A percentile compares a stretch with the other conserved stretches of the same genome.
phyloP scores from a whole-genome alignment of 2,113 vertebrate genomes.

The Pycnonotus jocosus region DNA sequence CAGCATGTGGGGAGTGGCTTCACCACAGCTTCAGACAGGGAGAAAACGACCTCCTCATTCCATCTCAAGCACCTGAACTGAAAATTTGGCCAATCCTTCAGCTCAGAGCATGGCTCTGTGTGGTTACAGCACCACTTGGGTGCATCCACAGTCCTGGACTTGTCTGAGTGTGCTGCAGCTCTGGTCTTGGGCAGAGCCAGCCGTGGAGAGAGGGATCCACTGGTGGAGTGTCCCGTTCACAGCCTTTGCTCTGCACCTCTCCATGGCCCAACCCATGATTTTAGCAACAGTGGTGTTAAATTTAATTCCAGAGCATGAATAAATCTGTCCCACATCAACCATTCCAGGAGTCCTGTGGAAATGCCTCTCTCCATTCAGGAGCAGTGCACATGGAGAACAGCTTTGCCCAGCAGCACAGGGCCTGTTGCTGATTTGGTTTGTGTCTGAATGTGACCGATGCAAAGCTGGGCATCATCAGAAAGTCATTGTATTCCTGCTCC shows the following conservation, averaged over 20 bases:
- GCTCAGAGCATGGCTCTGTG: background rate
- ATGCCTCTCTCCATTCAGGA: background rate
- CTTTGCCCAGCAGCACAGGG: rapidly evolving
- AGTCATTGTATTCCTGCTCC: background rate
- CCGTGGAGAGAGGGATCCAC: rapidly evolving
- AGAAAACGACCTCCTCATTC: background rate
- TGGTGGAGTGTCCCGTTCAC: too few relatives aligned
- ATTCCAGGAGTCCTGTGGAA: background rate
- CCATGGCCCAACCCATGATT: background rate
- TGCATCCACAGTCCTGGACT: background rate
- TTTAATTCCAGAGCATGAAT: background rate
- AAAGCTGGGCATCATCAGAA: background rate
- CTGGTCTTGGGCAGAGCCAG: background rate
- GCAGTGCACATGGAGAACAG: rapidly evolving
- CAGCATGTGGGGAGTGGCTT: background rate
- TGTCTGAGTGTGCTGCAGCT: rapidly evolving
- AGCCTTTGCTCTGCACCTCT: background rate
- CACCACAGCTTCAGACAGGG: rapidly evolving
- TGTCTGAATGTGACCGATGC: rapidly evolving
- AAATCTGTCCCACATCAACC: background rate
- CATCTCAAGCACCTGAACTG: rapidly evolving
- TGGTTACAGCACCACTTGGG: background rate
- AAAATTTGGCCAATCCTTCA: background rate
- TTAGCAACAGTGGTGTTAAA: background rate
- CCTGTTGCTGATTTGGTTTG: background rate